These are phyloP conservation scores for Ostrea denselamellosa DNA, from an alignment of 1,140 invertebrate species.

Conservation along the genomic window DNA sequence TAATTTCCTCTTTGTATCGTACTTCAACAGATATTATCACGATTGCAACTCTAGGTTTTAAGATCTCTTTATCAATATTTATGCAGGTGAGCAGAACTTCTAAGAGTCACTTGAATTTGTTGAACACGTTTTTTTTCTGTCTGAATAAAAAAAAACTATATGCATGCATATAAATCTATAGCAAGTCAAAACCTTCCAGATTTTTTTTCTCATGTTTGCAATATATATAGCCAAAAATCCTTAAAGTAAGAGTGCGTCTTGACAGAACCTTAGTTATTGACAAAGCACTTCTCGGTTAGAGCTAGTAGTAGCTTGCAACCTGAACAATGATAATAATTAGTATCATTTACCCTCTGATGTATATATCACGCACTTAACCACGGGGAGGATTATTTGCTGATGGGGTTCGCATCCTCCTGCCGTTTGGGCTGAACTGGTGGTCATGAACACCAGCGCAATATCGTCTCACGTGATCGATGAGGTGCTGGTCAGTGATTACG, in stretches of 20 bases:
- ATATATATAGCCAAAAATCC: background rate
- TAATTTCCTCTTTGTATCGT: no score
- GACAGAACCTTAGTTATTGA: background rate
- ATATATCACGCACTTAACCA: constrained; percentile 26
- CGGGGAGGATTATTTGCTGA: constrained; percentile 7
- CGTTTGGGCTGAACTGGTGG: background rate
- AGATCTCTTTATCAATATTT: no score
- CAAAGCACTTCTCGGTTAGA: background rate
- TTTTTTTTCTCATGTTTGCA: background rate
- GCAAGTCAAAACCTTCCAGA: background rate
- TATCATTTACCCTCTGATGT: constrained; percentile 29
- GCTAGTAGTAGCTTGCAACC: background rate
- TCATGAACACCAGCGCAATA: background rate
- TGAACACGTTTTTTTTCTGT: background rate
- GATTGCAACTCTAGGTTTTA: no score
- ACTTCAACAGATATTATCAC: no score
- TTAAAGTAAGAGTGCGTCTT: background rate
- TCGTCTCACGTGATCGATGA: background rate
- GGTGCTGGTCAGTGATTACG: background rate
- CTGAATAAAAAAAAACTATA: background rate
- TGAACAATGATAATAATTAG: constrained; percentile 31
- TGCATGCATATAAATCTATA: background rate
- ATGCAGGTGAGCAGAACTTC: background rate
- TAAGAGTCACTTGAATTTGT: background rate
- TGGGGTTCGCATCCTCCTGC: background rate